Percentiles rank a stretch among this genome's conserved stretches.
Evolutionary conservation across 2,888 invertebrate genomes (phyloP).

Genomic region (Neoitamus cyanurus): DNA sequence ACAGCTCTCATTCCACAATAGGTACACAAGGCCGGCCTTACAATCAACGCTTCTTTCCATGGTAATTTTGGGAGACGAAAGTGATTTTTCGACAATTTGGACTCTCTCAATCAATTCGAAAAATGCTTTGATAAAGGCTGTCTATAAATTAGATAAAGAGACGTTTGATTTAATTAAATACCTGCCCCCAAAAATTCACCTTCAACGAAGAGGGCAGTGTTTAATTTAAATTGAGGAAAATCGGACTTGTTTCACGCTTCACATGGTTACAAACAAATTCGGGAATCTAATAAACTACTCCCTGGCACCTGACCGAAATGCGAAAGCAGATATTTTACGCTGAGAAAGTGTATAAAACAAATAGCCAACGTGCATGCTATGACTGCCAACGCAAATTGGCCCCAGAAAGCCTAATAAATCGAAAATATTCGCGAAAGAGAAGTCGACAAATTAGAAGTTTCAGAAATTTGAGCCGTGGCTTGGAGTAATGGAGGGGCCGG

Average conservation of each 20-base stretch:
- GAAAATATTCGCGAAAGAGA: not conserved
- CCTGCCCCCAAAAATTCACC: not conserved
- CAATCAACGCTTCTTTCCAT: too few relatives aligned
- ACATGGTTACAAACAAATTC: not conserved
- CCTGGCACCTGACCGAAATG: not conserved
- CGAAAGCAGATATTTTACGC: not conserved
- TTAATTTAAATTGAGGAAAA: not conserved
- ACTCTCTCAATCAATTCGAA: too few relatives aligned
- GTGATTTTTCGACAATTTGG: too few relatives aligned
- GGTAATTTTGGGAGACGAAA: too few relatives aligned
- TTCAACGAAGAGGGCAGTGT: not conserved
- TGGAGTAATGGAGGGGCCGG: not conserved
- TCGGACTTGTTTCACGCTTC: not conserved
- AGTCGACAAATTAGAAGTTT: conserved; percentile 27
- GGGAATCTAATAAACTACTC: not conserved
- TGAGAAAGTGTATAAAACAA: not conserved
- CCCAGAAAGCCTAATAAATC: not conserved
- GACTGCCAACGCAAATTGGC: not conserved
- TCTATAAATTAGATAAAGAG: not conserved
- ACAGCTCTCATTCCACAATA: too few relatives aligned
- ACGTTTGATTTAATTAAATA: not conserved
- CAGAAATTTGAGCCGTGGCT: conserved; percentile 9
- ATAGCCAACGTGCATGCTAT: not conserved
- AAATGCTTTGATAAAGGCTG: not conserved
- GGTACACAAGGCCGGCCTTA: too few relatives aligned